Evolutionary conservation across 2,888 invertebrate genomes (phyloP).

Genomic region (Drosophila rellima): DNA sequence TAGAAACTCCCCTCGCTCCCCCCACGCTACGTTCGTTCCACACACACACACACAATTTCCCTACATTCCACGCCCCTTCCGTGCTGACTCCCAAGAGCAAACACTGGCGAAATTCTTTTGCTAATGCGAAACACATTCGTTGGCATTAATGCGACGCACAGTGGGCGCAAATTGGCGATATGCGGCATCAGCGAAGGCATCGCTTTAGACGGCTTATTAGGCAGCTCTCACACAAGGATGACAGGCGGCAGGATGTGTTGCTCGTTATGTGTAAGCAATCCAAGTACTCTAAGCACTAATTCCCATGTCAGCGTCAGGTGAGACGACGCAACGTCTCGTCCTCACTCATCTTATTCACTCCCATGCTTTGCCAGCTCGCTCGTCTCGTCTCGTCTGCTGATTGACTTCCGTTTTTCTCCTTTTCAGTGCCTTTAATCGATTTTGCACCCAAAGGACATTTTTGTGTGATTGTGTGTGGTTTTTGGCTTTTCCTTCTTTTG

Average conservation of each 20-base stretch:
- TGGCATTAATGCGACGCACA: conserved; percentile 70
- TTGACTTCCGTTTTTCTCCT: conserved; percentile 79
- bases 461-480: conserved; percentile 57
- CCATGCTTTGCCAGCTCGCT: neutral
- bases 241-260: conserved; percentile 29
- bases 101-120: conserved; percentile 68
- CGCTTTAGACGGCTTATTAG: conserved; percentile 68
- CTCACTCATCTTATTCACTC: neutral
- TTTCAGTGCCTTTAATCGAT: conserved; percentile 82
- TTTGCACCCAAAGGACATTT: conserved; percentile 83
- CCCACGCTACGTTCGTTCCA: conserved; percentile 12
- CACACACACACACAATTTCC: conserved; percentile 1
- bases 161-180: conserved; percentile 61
- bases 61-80: neutral
- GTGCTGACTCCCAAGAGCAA: conserved; percentile 58
- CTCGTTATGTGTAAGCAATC: conserved; percentile 60
- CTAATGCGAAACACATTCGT: conserved; percentile 81
- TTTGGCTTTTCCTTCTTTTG: conserved; percentile 35
- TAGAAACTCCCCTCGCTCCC: conserved; percentile 45
- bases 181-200: conserved; percentile 46
- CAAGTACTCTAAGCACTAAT: conserved; percentile 61
- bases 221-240: conserved; percentile 37
- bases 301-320: conserved; percentile 77
- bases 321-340: conserved; percentile 31
- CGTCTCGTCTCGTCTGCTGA: conserved; percentile 62